Percentiles rank a stretch among this genome's conserved stretches.
phyloP scores from a whole-genome alignment of 2,113 vertebrate genomes.

The Melanocharis versteri region DNA sequence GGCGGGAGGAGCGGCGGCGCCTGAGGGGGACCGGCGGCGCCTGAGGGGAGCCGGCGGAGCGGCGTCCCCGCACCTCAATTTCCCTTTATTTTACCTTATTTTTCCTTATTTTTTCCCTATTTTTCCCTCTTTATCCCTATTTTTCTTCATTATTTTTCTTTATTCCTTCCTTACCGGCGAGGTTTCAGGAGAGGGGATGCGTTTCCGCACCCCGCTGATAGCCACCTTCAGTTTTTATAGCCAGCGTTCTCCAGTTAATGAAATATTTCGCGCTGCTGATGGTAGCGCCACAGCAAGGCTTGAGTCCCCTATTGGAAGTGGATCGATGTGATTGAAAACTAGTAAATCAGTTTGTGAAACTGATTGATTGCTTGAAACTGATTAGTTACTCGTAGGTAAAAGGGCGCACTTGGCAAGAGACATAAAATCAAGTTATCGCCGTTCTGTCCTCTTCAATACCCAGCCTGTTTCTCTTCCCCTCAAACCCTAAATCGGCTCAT shows the following conservation, averaged over 20 bases:
- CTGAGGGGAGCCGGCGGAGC: fast-evolving
- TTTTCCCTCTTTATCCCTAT: not conserved
- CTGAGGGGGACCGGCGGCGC: not conserved
- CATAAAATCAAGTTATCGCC: not conserved
- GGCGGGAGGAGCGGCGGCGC: not conserved
- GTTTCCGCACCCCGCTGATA: not conserved
- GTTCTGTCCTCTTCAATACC: fast-evolving
- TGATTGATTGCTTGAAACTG: not conserved
- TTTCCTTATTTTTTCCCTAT: not conserved
- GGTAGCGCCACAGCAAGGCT: not conserved
- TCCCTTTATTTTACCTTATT: not conserved
- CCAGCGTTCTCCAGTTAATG: not conserved
- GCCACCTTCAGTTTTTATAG: not conserved
- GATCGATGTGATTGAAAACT: not conserved
- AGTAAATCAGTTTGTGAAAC: not conserved
- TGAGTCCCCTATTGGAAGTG: fast-evolving
- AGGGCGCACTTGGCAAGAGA: not conserved
- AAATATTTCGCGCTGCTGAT: not conserved
- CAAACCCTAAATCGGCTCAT: not conserved
- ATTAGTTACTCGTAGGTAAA: not conserved
- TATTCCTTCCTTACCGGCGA: not conserved
- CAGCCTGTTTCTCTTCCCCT: not conserved
- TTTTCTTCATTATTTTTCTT: no score
- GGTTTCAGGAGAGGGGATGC: not conserved
- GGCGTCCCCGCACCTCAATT: fast-evolving